Evolutionary conservation across 2,113 vertebrate species (phyloP).

Genomic region (Xiphophorus couchianus): DNA sequence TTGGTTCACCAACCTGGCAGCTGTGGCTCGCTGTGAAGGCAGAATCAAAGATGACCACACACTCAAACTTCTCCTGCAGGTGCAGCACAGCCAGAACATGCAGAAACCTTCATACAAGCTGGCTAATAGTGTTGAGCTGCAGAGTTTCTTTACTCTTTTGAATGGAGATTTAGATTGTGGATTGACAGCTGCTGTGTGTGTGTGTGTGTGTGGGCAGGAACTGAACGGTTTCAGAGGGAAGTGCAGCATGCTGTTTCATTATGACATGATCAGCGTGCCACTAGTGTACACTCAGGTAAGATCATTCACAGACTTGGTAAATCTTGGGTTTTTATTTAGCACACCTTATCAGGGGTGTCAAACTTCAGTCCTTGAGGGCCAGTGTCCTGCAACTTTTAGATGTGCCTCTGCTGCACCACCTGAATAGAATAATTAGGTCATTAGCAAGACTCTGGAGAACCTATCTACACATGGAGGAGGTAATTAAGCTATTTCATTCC

Average conservation of each 20-base stretch:
- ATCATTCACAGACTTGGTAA: rapidly evolving
- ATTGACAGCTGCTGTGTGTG: slow-evolving; percentile 3
- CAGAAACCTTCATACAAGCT: background rate
- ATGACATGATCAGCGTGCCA: slow-evolving; percentile 92
- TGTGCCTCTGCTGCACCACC: too few species aligned
- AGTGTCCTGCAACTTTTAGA: too few species aligned
- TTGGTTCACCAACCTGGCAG: slow-evolving; percentile 91
- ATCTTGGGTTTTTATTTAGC: background rate
- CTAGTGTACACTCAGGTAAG: slow-evolving; percentile 92
- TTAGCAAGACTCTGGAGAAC: too few species aligned
- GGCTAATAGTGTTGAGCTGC: background rate
- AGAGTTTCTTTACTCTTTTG: background rate
- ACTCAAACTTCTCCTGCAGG: slow-evolving; percentile 91
- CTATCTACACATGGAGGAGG: too few species aligned
- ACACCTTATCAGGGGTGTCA: too few species aligned
- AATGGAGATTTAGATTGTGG: background rate
- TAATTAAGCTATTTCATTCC: too few species aligned
- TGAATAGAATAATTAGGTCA: too few species aligned
- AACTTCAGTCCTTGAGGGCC: too few species aligned
- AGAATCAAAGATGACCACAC: slow-evolving; percentile 88
- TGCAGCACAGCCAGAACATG: slow-evolving; percentile 39
- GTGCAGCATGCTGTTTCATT: slow-evolving; percentile 92
- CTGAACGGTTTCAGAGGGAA: slow-evolving; percentile 87
- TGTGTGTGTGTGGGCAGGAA: slow-evolving; percentile 77
- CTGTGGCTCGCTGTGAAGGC: slow-evolving; percentile 87